Evolutionary conservation across 2,888 invertebrate genomes (phyloP).

Genomic region (Aspidapion aeneum): DNA sequence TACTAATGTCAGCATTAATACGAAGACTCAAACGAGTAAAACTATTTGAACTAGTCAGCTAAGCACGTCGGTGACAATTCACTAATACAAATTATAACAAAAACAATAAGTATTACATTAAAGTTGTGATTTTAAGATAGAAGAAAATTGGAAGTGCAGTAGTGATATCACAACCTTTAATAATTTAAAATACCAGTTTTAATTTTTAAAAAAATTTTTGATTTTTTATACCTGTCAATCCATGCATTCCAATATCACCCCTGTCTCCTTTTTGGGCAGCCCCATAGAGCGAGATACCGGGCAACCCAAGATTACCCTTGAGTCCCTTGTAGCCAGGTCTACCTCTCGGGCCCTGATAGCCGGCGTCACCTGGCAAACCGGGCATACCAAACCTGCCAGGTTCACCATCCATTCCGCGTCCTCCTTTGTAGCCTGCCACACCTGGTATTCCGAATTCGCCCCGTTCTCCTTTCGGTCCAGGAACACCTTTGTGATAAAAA

Average conservation of each 20-base stretch:
- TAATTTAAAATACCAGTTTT: too few relatives aligned
- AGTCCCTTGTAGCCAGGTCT: conserved; percentile 51
- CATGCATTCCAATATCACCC: conserved; percentile 55
- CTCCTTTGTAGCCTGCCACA: conserved; percentile 54
- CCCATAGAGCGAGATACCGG: conserved; percentile 43
- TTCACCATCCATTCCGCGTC: conserved; percentile 72
- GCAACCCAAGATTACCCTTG: conserved; percentile 52
- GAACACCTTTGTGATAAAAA: conserved; percentile 30
- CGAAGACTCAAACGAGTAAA: too few relatives aligned
- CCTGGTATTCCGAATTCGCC: conserved; percentile 48
- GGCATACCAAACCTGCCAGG: conserved; percentile 59
- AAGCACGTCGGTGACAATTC: too few relatives aligned
- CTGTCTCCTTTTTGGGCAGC: conserved; percentile 51
- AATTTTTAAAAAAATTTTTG: too few relatives aligned
- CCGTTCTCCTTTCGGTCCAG: conserved; percentile 52
- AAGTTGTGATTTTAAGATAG: too few relatives aligned
- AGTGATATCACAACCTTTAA: too few relatives aligned
- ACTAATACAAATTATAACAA: too few relatives aligned
- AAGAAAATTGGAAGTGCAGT: too few relatives aligned
- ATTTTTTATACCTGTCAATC: conserved; percentile 48
- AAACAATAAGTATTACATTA: too few relatives aligned
- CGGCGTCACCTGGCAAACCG: conserved; percentile 56
- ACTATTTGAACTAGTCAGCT: too few relatives aligned
- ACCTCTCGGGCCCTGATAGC: conserved; percentile 53
- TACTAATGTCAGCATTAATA: too few relatives aligned